Evolutionary conservation across 2,888 invertebrate species (phyloP), one percentile per base, ranked within the genome.

Genomic region (Rhingia campestris): DNA sequence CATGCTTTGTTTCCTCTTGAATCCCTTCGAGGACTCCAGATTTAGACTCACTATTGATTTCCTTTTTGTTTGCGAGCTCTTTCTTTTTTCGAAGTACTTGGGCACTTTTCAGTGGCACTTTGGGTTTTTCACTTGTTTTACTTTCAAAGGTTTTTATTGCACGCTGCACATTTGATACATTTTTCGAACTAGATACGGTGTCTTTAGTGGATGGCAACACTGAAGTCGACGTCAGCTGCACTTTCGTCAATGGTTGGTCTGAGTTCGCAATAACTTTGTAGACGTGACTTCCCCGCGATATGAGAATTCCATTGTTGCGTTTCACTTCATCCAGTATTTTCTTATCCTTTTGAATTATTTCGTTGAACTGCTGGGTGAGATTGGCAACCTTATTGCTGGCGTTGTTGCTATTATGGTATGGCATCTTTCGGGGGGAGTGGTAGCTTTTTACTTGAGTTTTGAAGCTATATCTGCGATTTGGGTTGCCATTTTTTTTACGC

Each of bases 351-450:
- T 91, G 91, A 82, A 94, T 93, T 88, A 95, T 92, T 88, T 94
- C 93, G 88, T 95, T 95, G 88, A 95, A 95, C 88, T 95, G 95
- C 86, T 94, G 93, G 0, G 95, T 94, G 75, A 95, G 89, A 88
- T 94, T 94, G 56, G 95, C 94, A 41, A 95, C 95, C 89, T 93
- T 93, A 87, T 92, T 94, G 80, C 92, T 87, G 10, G 87, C 74
- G 41, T 72, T 59, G 63, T 66, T 75, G 54, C 59, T 80, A 22
- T 75, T 86, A 3, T 85, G 32, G 47, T 76, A 70, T 80, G 86
- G 86, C 88, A 88, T 88, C 86, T 88, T 89, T 2, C 91, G 89
- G 9, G 89, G 87, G 39, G 88, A 87, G 85, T 90, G 87, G 84
- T 88, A 88, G 33, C 88, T 86, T 77, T 89, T 90, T 22, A 89